Evolutionary conservation across 2,888 invertebrate genomes (phyloP).

Genomic region (Cephus nigrinus): DNA sequence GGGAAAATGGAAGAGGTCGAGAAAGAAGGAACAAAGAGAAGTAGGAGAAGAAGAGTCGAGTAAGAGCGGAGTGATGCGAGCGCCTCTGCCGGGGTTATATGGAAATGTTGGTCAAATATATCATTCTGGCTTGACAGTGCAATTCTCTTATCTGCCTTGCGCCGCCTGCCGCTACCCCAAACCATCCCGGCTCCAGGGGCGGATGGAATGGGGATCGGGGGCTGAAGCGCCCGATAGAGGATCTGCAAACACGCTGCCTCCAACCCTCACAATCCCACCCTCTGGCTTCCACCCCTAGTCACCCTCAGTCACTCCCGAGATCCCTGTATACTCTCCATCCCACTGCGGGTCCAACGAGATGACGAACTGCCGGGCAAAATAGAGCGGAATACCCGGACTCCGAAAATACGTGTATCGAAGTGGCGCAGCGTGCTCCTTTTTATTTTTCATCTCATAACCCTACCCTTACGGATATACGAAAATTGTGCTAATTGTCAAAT

Average conservation of each 20-base stretch:
- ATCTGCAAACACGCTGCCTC: conserved; percentile 56
- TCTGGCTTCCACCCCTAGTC: conserved; percentile 19
- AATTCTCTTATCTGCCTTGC: conserved; percentile 85
- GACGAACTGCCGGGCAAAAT: conserved; percentile 61
- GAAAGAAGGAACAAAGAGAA: conserved; percentile 27
- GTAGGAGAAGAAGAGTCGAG: conserved; percentile 29
- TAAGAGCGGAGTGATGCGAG: conserved; percentile 53
- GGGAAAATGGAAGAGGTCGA: conserved; percentile 17
- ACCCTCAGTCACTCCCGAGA: conserved; percentile 24
- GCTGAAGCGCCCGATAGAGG: conserved; percentile 61
- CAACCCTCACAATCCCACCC: conserved; percentile 20
- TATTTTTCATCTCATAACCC: no score
- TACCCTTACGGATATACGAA: no score
- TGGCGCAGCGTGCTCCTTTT: conserved; percentile 19
- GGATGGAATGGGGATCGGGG: conserved; percentile 47
- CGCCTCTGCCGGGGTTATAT: conserved; percentile 69
- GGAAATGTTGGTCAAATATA: conserved; percentile 92
- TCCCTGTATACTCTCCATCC: conserved; percentile 24
- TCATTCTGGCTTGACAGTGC: conserved; percentile 90
- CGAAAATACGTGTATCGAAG: conserved; percentile 53
- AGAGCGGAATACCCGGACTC: conserved; percentile 53
- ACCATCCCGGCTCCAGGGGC: conserved; percentile 52
- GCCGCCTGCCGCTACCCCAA: conserved; percentile 68
- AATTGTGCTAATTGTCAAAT: no score
- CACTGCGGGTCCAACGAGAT: conserved; percentile 52